Conservation (phyloP, 1,140 invertebrate species). For the Drosophila asahinai region DNA sequence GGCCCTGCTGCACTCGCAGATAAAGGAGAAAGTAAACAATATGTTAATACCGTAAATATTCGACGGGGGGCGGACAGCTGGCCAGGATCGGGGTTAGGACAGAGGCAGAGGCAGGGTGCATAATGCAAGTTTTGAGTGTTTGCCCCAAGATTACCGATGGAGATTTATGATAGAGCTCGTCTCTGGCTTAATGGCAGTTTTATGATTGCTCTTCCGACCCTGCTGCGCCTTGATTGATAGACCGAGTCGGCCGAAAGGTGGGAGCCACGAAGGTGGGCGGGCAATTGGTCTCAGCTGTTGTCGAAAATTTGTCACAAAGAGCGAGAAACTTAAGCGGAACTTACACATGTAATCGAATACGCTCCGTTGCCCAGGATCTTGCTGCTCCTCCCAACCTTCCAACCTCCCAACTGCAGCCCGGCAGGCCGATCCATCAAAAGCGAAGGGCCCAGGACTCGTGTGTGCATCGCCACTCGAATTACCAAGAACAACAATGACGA, state of each 20-base stretch:
- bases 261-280: slow-evolving; percentile 7
- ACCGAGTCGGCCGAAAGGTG: slow-evolving; percentile 25
- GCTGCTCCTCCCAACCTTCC: slow-evolving; percentile 1
- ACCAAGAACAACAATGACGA: slow-evolving; percentile 54
- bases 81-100: background rate
- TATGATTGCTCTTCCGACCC: slow-evolving; percentile 63
- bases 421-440: slow-evolving; percentile 72
- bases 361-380: background rate
- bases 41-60: slow-evolving; percentile 61
- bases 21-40: slow-evolving; percentile 69
- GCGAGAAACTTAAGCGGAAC: slow-evolving; percentile 67
- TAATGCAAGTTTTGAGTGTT: slow-evolving; percentile 34
- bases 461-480: slow-evolving; percentile 70
- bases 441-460: slow-evolving; percentile 24
- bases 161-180: slow-evolving; percentile 69
- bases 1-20: slow-evolving; percentile 27
- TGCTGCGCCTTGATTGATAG: slow-evolving; percentile 62
- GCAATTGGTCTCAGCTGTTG: slow-evolving; percentile 76
- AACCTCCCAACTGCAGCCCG: slow-evolving; percentile 53
- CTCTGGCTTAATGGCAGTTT: slow-evolving; percentile 72
- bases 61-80: slow-evolving; percentile 8
- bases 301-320: slow-evolving; percentile 72
- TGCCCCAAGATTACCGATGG: slow-evolving; percentile 59
- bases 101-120: slow-evolving; percentile 11
- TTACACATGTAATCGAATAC: slow-evolving; percentile 81